Base-by-base conservation (phyloP, 1,140 invertebrate genomes). In the Aphidius ervi region DNA sequence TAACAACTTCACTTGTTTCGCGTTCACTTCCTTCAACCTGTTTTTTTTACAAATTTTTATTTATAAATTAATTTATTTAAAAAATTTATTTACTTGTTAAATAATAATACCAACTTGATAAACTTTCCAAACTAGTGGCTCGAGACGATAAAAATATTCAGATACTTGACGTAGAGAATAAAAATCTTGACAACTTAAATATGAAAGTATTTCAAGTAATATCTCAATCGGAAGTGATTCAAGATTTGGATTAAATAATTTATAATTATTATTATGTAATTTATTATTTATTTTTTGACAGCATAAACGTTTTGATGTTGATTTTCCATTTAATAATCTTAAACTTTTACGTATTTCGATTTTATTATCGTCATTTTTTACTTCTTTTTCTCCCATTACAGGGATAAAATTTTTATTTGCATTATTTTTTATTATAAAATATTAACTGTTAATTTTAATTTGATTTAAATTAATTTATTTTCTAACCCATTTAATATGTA, bases 181-280 rank as follows among this genome's bases (percentile, higher is more conserved):
- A 0, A 74, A 63, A 47, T 74, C 71, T 7, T 59, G 48, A 46
- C 43, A 52, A 6, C 59, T 37, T 1, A 73, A 67, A 42, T 69
- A 72, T 2, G 63, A 66, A 37, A 74, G 49, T 5, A 75, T 75
- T 56, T 70, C 59, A 5, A 70, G 54, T 5, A 70, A 64, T 40
- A 75, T 66, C 56, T 75, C 74, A 23, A 60, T 50, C 1, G 73
- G 71, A 5, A 73, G 55, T 7, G 56, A 63, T 31, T 31, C 3
- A 7, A 31, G 23, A 60, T 57, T 46, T 43, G 47, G 9, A 56
- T 4, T 8, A 1, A 7, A 56, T 43, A 40, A 16, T 46, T 45
- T 31, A 31, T 16, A 16, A 16, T 0, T 16, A 16, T 16, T 16
- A 16, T 16, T 16, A 16, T 16, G 16, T 16, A 16, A 16, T 16